Percentiles rank a stretch among this genome's conserved stretches.
These are phyloP conservation scores for Corythornis cristatus DNA, from an alignment of 2,113 vertebrate genomes.

Conservation along the genomic window DNA sequence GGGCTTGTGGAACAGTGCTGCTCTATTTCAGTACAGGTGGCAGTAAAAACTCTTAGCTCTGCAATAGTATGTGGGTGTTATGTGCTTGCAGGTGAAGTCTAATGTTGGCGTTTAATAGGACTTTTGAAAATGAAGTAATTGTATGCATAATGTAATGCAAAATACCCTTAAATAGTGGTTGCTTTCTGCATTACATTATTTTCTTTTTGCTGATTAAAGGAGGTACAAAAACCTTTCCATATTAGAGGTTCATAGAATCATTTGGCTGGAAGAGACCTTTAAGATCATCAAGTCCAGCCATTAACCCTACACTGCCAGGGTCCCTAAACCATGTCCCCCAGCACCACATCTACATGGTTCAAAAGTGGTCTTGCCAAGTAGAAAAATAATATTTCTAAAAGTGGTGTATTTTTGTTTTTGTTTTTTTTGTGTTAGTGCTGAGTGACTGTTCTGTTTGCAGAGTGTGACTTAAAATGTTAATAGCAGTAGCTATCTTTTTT, in stretches of 20 bases:
- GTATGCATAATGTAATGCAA: background rate
- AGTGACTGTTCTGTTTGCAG: background rate
- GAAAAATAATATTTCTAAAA: background rate
- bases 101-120: background rate
- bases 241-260: background rate
- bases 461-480: background rate
- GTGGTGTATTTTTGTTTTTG: background rate
- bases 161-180: background rate
- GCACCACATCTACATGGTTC: too few relatives aligned
- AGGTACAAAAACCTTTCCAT: background rate
- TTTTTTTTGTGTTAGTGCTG: background rate
- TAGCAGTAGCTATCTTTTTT: background rate
- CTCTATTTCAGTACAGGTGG: background rate
- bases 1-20: background rate
- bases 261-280: too few relatives aligned
- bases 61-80: background rate
- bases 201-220: background rate
- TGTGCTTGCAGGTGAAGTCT: constrained; percentile 8
- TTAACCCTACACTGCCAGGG: too few relatives aligned
- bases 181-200: background rate
- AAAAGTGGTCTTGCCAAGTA: background rate
- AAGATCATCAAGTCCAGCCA: too few relatives aligned
- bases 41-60: background rate
- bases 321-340: too few relatives aligned
- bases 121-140: constrained; percentile 40